These are phyloP conservation scores for Orthonyx spaldingii DNA, from an alignment of 2,113 vertebrate species.

Conservation along the genomic window DNA sequence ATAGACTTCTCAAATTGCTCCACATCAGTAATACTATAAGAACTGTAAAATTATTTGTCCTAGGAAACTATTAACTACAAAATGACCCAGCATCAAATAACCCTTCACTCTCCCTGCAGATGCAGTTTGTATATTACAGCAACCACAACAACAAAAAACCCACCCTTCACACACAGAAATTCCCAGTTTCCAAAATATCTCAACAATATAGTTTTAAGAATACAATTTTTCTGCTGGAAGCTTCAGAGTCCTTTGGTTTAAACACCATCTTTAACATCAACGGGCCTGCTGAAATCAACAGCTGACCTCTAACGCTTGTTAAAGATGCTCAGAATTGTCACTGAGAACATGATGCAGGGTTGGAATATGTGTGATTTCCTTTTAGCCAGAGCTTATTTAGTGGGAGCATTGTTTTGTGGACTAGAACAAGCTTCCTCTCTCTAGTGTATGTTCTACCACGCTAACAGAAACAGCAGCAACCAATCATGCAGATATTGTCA, in stretches of 20 bases:
- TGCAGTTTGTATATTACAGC: background rate
- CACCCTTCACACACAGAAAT: background rate
- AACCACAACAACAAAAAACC: background rate
- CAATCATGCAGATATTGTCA: fast-evolving
- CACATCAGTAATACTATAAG: background rate
- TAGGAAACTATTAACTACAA: background rate
- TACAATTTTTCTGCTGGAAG: background rate
- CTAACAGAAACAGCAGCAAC: background rate
- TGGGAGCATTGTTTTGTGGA: background rate
- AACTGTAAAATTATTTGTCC: background rate
- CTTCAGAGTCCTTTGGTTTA: background rate
- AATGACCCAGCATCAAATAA: background rate
- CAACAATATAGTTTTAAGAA: background rate
- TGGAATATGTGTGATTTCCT: background rate
- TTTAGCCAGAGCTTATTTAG: background rate
- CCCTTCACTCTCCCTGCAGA: background rate
- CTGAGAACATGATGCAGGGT: background rate
- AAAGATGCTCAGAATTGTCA: background rate
- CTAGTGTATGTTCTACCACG: fast-evolving
- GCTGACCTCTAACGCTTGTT: background rate
- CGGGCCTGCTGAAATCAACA: background rate
- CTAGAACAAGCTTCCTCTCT: background rate
- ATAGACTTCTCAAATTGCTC: background rate
- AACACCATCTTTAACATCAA: background rate
- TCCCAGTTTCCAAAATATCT: background rate